Evolutionary conservation across 1,140 invertebrate species (phyloP).

Genomic region (Drosophila jambulina): DNA sequence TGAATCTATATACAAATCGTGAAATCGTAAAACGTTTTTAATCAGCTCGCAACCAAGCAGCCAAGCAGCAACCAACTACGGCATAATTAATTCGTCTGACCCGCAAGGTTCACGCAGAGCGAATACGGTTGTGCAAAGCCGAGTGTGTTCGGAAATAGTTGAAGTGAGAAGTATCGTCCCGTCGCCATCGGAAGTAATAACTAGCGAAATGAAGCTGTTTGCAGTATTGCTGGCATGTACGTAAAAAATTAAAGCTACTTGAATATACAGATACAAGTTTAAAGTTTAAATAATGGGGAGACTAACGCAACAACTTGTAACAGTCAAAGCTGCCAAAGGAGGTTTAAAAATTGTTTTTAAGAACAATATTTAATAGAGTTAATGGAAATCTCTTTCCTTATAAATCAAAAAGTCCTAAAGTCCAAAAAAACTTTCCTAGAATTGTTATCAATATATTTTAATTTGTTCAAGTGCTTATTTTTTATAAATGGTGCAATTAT

Average conservation of each 20-base stretch:
- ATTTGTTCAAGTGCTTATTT: background rate
- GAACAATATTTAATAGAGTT: background rate
- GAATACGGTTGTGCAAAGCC: conserved; percentile 57
- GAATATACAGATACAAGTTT: background rate
- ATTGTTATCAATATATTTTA: background rate
- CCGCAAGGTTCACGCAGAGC: conserved; percentile 61
- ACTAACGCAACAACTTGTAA: background rate
- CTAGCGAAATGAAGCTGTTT: conserved; percentile 74
- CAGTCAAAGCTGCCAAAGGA: background rate
- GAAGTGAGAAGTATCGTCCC: conserved; percentile 22
- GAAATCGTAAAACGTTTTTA: conserved; percentile 55
- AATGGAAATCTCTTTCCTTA: background rate
- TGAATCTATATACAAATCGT: conserved; percentile 58
- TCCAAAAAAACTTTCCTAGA: background rate
- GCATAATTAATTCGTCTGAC: conserved; percentile 68
- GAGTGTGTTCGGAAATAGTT: conserved; percentile 43
- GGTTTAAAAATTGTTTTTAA: background rate
- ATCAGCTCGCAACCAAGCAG: conserved; percentile 49
- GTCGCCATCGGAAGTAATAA: conserved; percentile 19
- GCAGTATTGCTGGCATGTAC: conserved; percentile 77
- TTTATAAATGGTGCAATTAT: background rate
- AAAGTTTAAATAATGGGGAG: background rate
- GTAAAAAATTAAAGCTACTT: conserved; percentile 28
- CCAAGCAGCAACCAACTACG: conserved; percentile 34
- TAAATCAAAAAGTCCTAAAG: background rate